Conservation (phyloP, 2,113 vertebrate species). For the Australoheros scitulus region DNA sequence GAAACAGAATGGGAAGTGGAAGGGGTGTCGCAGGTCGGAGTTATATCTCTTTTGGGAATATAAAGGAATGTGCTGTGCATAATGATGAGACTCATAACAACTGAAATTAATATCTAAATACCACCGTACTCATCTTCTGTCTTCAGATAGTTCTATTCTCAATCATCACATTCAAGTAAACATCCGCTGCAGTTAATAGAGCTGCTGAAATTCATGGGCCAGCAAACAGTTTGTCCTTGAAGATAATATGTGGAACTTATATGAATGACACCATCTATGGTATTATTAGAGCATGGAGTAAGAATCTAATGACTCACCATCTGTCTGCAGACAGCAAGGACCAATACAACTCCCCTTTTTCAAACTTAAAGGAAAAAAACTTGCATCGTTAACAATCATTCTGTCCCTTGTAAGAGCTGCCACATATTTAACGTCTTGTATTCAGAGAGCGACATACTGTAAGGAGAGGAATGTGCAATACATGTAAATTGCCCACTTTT, state of each 20-base stretch:
- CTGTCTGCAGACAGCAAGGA: conserved; percentile 9
- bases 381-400: neutral
- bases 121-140: neutral
- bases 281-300: neutral
- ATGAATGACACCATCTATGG: conserved; percentile 4
- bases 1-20: neutral
- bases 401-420: neutral
- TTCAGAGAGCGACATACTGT: neutral
- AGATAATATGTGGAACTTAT: conserved; percentile 16
- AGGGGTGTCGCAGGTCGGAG: neutral
- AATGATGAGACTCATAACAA: neutral
- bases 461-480: neutral
- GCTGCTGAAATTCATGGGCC: conserved; percentile 9
- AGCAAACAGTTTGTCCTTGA: conserved; percentile 16
- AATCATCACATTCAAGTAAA: neutral
- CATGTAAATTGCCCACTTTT: neutral
- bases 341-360: neutral
- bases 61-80: neutral
- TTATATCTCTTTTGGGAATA: neutral
- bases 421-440: neutral
- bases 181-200: neutral
- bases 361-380: neutral
- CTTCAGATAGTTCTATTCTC: conserved; percentile 1
- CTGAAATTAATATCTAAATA: neutral
- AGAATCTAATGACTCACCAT: conserved; percentile 1